A percentile compares a stretch with the other conserved stretches of the same genome.
These are phyloP conservation scores for Vesta saturnalis DNA, from an alignment of 2,888 invertebrate species.

Conservation along the genomic window DNA sequence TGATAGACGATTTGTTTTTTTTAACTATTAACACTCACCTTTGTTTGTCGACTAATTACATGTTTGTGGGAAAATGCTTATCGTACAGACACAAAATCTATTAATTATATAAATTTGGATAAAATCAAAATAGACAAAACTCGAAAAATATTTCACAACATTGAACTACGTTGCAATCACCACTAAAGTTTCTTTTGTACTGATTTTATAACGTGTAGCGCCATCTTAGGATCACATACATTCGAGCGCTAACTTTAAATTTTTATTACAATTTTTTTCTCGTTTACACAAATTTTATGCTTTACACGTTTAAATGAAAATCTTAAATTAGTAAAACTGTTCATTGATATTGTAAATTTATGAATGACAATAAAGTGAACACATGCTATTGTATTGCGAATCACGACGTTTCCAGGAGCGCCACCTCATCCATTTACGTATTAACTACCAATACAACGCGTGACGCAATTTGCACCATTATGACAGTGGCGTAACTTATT, in stretches of 20 bases:
- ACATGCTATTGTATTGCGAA: too few species aligned
- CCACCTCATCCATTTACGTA: too few species aligned
- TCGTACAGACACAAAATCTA: constrained; percentile 28
- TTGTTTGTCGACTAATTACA: constrained; percentile 46
- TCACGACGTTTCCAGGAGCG: too few species aligned
- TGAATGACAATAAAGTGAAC: too few species aligned
- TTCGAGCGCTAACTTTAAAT: constrained; percentile 42
- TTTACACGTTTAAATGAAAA: too few species aligned
- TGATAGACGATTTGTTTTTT: constrained; percentile 11
- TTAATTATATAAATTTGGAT: constrained; percentile 30
- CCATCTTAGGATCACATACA: constrained; percentile 3
- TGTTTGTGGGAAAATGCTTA: constrained; percentile 43
- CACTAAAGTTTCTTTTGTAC: constrained; percentile 24
- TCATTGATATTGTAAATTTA: too few species aligned
- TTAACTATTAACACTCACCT: constrained; percentile 41
- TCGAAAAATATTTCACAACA: constrained; percentile 48
- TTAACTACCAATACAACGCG: too few species aligned
- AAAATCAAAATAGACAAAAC: constrained; percentile 41
- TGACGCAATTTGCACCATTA: too few species aligned
- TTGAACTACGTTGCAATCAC: constrained; percentile 54
- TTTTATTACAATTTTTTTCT: background rate
- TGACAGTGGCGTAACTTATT: too few species aligned
- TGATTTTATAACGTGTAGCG: constrained; percentile 28
- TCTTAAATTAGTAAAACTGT: too few species aligned
- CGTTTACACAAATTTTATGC: too few species aligned